These are phyloP conservation scores for Polydrusus tereticollis DNA, from an alignment of 2,888 invertebrate genomes.

Conservation along the genomic window DNA sequence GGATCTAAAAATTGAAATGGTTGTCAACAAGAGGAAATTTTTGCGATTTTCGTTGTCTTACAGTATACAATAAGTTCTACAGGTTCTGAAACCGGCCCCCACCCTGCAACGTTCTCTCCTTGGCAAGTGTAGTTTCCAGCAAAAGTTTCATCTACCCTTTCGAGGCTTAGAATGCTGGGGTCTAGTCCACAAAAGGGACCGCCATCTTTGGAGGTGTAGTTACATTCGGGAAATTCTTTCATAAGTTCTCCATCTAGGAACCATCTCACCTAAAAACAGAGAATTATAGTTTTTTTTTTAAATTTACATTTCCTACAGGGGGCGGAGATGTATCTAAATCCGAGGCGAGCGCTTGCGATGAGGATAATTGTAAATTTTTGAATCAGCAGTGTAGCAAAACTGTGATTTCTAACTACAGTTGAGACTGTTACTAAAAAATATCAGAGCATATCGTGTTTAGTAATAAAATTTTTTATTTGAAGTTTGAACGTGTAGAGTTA, in stretches of 20 bases:
- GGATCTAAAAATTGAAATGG: conserved; percentile 73
- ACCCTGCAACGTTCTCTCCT: conserved; percentile 89
- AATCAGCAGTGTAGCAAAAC: no score
- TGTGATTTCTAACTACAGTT: no score
- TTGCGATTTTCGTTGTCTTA: conserved; percentile 70
- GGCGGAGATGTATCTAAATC: no score
- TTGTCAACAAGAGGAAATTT: not conserved
- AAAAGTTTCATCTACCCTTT: conserved; percentile 88
- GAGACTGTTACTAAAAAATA: no score
- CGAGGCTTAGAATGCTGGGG: conserved; percentile 86
- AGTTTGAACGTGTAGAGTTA: no score
- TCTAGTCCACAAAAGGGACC: conserved; percentile 86
- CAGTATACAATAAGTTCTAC: conserved; percentile 86
- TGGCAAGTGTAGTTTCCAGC: conserved; percentile 95
- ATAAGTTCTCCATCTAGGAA: conserved; percentile 85
- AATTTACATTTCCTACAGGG: no score
- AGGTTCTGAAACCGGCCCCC: conserved; percentile 84
- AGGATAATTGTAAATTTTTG: no score
- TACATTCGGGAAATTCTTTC: conserved; percentile 88
- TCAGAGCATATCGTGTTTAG: no score
- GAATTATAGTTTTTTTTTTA: no score
- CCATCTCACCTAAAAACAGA: conserved; percentile 77
- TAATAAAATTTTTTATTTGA: no score
- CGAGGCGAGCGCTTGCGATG: no score
- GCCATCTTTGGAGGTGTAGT: conserved; percentile 68